These are phyloP conservation scores for Ovis canadensis DNA, from an alignment of 2,113 vertebrate genomes.

Conservation along the genomic window DNA sequence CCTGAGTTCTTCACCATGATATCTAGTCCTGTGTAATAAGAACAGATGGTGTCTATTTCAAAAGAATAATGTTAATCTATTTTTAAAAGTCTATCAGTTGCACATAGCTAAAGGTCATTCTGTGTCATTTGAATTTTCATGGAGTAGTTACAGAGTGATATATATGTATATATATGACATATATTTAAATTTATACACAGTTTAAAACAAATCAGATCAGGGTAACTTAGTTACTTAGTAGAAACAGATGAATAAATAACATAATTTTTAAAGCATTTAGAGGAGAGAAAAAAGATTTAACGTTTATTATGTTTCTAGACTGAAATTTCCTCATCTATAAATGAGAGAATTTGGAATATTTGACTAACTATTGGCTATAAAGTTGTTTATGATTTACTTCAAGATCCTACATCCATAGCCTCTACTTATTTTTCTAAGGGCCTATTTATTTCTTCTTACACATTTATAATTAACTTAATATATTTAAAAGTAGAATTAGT, in stretches of 20 bases:
- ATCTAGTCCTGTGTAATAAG: not conserved
- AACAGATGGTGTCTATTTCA: slow-evolving; percentile 19
- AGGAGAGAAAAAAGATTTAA: not conserved
- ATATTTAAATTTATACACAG: not conserved
- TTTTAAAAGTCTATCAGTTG: not conserved
- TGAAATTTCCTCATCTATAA: not conserved
- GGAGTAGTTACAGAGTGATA: not conserved
- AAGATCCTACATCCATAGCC: not conserved
- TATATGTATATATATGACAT: not conserved
- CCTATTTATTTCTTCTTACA: not conserved
- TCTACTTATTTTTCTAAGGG: not conserved
- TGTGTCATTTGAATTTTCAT: slow-evolving; percentile 1
- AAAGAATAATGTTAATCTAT: not conserved
- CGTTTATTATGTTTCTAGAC: not conserved
- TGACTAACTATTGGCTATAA: not conserved
- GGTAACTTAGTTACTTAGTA: not conserved
- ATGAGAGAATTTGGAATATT: not conserved
- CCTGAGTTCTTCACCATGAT: not conserved
- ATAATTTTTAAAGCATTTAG: not conserved
- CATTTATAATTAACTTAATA: not conserved
- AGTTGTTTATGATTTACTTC: not conserved
- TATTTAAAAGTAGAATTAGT: not conserved
- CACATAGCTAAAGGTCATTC: slow-evolving; percentile 13
- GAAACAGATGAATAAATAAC: not conserved
- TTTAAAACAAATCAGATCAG: not conserved